Evolutionary conservation across 2,113 vertebrate genomes (phyloP), one percentile per base, ranked within the genome.

Genomic region (Salvelinus sp.): DNA sequence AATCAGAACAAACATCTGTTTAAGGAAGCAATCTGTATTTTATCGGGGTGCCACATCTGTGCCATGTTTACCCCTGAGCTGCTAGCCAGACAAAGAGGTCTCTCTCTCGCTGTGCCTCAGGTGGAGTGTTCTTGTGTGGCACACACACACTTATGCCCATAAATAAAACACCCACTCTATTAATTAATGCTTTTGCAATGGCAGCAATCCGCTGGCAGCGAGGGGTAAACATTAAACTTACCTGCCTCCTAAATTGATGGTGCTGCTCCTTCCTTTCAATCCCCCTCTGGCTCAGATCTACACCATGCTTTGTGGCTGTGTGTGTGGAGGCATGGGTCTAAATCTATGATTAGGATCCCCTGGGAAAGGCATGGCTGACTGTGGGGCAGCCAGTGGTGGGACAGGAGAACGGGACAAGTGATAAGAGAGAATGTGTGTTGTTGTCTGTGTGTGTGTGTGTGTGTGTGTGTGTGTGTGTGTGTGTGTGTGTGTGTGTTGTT

Each of bases 11-110:
- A 13, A 54, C 48, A 54, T 54, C 14, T 4, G 85, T 90, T 91
- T 84, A 84, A 88, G 87, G 78, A 70, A 83, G 79, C 71, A 62
- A 92, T 93, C 90, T 88, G 86, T 93, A 92, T 90, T 92, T 93
- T 93, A 92, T 84, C 91, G 25, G 86, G 33, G 60, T 82, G 70
- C 80, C 87, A 91, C 92, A 93, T 93, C 92, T 93, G 92, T 80
- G 82, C 87, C 81, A 20, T 91, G 91, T 92, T 94, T 94, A 93
- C 83, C 81, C 83, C 86, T 65, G 82, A 25, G 13, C 33, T 47
- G 38, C 9, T 30, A 69, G 76, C 75, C 86, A 88, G 76, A 93
- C 91, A 92, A 88, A 91, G 90, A 82, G 79, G 75, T 77, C 85
- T 91, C 48, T 54, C 48, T 9, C 38, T 44, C 9, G 7, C 38